phyloP scores from a whole-genome alignment of 2,888 invertebrate species.

The Cerastoderma edule region DNA sequence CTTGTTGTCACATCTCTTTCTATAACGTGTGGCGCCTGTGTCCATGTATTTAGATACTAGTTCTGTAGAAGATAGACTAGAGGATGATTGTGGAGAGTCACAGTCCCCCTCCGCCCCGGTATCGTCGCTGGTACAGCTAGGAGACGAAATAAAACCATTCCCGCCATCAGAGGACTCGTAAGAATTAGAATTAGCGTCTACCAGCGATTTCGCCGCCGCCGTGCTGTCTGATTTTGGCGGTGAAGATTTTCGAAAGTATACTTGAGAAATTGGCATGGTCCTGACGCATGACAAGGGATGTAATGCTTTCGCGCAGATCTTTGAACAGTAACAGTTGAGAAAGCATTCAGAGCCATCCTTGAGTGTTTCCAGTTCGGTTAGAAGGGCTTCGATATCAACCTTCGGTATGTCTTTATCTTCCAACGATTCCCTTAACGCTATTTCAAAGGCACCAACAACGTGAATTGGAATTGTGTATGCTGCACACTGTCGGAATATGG shows the following conservation, averaged over 20 bases:
- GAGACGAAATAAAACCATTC: no score
- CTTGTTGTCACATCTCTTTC: no score
- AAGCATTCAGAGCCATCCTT: slow-evolving; percentile 3
- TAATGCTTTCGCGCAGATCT: slow-evolving; percentile 36
- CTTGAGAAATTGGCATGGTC: slow-evolving; percentile 22
- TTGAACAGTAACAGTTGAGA: slow-evolving; percentile 35
- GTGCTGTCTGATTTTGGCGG: background rate
- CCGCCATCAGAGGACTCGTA: background rate
- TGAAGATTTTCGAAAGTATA: slow-evolving; percentile 26
- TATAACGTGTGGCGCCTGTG: no score
- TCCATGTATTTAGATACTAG: no score
- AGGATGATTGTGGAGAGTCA: background rate
- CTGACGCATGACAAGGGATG: slow-evolving; percentile 46
- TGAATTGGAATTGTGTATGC: background rate
- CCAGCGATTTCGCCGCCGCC: background rate
- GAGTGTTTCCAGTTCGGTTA: slow-evolving; percentile 9
- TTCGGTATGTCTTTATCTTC: background rate
- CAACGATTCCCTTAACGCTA: slow-evolving; percentile 24
- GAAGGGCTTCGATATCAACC: background rate
- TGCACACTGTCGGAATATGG: slow-evolving; percentile 25
- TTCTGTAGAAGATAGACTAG: no score
- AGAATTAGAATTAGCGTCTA: background rate
- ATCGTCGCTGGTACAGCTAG: background rate
- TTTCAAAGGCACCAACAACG: slow-evolving; percentile 28
- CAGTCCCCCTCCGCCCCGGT: background rate